These are phyloP conservation scores for Poecilia velifera DNA, from an alignment of 2,797 vertebrate genomes.

Conservation along the genomic window DNA sequence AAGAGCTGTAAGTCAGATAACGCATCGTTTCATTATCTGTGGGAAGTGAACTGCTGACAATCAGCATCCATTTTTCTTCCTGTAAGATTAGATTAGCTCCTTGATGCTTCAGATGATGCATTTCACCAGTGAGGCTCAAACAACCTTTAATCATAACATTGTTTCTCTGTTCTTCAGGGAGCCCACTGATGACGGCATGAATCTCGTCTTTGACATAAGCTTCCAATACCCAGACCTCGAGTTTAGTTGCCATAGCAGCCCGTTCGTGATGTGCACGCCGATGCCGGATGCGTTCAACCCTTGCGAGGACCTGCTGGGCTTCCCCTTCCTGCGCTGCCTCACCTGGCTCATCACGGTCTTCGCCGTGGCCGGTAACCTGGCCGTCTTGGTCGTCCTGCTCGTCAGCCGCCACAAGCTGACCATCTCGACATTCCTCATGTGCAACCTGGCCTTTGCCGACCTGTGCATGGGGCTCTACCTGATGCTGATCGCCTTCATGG, in stretches of 20 bases:
- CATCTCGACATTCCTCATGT: constrained; percentile 92
- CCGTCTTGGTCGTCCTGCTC: constrained; percentile 85
- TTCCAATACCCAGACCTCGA: constrained; percentile 78
- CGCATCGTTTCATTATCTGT: background rate
- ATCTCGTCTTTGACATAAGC: constrained; percentile 59
- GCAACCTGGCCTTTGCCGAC: constrained; percentile 91
- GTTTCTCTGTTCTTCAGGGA: constrained; percentile 63
- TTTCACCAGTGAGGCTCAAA: background rate
- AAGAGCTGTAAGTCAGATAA: background rate
- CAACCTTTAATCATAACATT: constrained; percentile 5
- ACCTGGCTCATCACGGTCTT: constrained; percentile 90
- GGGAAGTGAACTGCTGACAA: background rate
- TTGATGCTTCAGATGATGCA: constrained; percentile 6
- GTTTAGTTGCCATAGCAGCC: constrained; percentile 80
- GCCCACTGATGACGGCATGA: constrained; percentile 41
- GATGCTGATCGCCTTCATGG: constrained; percentile 89
- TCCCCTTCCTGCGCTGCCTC: constrained; percentile 83
- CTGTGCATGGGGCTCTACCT: constrained; percentile 94
- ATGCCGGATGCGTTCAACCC: constrained; percentile 91
- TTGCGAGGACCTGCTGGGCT: constrained; percentile 91
- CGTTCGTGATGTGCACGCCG: constrained; percentile 83
- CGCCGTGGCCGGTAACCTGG: constrained; percentile 85
- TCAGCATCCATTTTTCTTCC: background rate
- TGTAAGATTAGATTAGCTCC: background rate
- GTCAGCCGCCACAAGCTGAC: constrained; percentile 88